Evolutionary conservation across 2,113 vertebrate genomes (phyloP).

Genomic region (Poeciliopsis turrubarensis): DNA sequence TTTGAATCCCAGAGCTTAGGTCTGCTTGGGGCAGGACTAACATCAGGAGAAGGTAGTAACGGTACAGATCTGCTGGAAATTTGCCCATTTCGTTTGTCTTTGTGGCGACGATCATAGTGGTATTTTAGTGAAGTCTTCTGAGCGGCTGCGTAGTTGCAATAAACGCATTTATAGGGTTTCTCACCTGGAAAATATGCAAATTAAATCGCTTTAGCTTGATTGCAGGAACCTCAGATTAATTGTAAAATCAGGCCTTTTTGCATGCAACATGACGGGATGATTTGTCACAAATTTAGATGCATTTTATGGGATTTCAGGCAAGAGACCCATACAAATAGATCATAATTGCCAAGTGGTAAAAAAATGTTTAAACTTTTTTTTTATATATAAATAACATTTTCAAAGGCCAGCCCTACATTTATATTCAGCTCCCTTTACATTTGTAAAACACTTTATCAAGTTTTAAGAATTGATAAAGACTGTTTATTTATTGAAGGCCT

Average conservation of each 20-base stretch:
- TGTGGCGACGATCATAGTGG: conserved; percentile 94
- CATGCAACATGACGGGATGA: too few species aligned
- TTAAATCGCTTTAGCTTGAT: neutral
- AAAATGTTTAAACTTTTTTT: too few species aligned
- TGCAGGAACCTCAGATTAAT: neutral
- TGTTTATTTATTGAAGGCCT: too few species aligned
- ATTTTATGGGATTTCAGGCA: too few species aligned
- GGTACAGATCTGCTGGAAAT: conserved; percentile 60
- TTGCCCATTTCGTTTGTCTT: conserved; percentile 82
- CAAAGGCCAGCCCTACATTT: too few species aligned
- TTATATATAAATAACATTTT: too few species aligned
- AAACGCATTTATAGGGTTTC: conserved; percentile 95
- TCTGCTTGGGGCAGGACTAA: conserved; percentile 66
- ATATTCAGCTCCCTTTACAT: too few species aligned
- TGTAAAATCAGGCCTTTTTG: neutral
- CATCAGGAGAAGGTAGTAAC: conserved; percentile 36
- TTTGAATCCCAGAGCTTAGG: conserved; percentile 73
- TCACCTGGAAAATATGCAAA: conserved; percentile 83
- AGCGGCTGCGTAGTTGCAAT: conserved; percentile 95
- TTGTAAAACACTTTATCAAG: too few species aligned
- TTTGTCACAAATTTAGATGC: too few species aligned
- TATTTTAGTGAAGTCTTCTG: conserved; percentile 97
- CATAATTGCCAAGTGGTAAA: too few species aligned
- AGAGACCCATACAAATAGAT: too few species aligned
- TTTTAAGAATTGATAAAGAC: too few species aligned